phyloP scores from a whole-genome alignment of 2,113 vertebrate species.

The Tapirus terrestris region DNA sequence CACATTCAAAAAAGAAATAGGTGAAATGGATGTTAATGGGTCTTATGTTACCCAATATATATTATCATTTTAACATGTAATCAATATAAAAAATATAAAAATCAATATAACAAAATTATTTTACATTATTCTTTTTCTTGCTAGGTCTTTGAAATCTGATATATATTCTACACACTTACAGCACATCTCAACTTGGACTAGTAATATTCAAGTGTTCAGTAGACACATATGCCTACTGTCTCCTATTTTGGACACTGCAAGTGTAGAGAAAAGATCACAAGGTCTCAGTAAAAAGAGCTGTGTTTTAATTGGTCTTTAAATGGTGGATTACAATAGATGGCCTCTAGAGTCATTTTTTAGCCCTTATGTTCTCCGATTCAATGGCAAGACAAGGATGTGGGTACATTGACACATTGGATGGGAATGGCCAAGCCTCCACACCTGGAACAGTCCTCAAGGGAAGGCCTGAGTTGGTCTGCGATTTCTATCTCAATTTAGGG shows the following conservation, averaged over 20 bases:
- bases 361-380: neutral
- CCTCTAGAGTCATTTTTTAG: neutral
- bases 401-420: fast-evolving
- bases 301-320: neutral
- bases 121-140: neutral
- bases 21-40: neutral
- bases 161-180: neutral
- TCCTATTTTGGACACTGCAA: neutral
- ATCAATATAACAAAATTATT: neutral
- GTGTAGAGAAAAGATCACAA: neutral
- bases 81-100: neutral
- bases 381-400: neutral
- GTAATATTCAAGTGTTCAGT: neutral
- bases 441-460: neutral
- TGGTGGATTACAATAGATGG: neutral
- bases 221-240: neutral
- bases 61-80: neutral
- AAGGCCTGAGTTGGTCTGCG: neutral
- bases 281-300: neutral
- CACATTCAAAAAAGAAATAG: neutral
- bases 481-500: neutral
- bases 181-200: neutral
- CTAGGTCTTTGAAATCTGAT: neutral
- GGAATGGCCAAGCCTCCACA: neutral
- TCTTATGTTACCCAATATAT: neutral